These are phyloP conservation scores for Amiota mariae DNA, from an alignment of 2,888 invertebrate genomes.

Conservation along the genomic window DNA sequence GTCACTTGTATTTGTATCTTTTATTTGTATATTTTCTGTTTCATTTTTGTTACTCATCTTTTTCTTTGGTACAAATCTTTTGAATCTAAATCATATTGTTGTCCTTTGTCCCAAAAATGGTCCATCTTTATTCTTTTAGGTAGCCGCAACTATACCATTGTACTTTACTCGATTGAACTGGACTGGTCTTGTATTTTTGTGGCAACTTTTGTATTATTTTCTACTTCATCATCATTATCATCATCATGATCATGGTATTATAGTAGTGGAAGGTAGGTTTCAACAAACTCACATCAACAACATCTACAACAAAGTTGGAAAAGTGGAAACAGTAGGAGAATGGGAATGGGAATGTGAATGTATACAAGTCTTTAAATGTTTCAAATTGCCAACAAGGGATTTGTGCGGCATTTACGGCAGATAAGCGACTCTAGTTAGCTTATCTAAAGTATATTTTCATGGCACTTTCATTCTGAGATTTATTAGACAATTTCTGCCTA, in stretches of 20 bases:
- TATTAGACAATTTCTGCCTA: slow-evolving; percentile 1
- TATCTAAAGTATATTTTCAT: slow-evolving; percentile 59
- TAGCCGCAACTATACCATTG: too few relatives aligned
- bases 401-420: slow-evolving; percentile 63
- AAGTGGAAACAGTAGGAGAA: too few relatives aligned
- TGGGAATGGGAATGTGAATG: slow-evolving; percentile 40
- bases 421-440: slow-evolving; percentile 65
- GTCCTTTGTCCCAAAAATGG: background rate
- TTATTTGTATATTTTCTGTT: slow-evolving; percentile 1
- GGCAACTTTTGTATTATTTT: too few relatives aligned
- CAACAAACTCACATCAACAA: too few relatives aligned
- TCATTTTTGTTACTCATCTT: slow-evolving; percentile 12
- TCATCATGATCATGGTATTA: background rate
- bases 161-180: too few relatives aligned
- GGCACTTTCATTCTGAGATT: slow-evolving; percentile 22
- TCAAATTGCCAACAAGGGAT: slow-evolving; percentile 70
- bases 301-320: too few relatives aligned
- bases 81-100: slow-evolving; percentile 12
- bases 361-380: slow-evolving; percentile 65
- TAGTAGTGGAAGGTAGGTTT: too few relatives aligned
- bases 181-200: too few relatives aligned
- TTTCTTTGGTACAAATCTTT: slow-evolving; percentile 21
- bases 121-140: too few relatives aligned
- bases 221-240: background rate
- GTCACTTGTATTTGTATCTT: slow-evolving; percentile 16